A percentile compares a stretch with the other conserved stretches of the same genome.
Evolutionary conservation across 2,888 invertebrate genomes (phyloP).

Genomic region (Euplagia quadripunctaria): DNA sequence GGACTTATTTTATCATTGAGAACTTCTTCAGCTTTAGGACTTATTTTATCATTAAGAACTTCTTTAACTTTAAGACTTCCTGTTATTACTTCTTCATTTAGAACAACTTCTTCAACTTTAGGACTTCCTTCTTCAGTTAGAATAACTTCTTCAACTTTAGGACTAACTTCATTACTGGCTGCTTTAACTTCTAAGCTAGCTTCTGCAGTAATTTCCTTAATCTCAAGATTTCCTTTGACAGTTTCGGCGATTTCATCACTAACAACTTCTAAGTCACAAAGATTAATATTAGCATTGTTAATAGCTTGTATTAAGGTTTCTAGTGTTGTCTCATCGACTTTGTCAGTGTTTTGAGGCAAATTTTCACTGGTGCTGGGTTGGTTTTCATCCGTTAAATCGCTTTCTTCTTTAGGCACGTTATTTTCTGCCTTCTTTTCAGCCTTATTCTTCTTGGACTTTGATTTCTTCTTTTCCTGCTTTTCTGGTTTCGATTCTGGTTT

Average conservation of each 20-base stretch:
- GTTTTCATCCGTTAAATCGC: conserved; percentile 47
- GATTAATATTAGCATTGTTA: conserved; percentile 71
- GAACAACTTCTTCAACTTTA: too few relatives aligned
- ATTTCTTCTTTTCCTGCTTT: conserved; percentile 66
- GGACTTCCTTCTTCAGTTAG: background rate
- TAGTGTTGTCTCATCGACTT: conserved; percentile 70
- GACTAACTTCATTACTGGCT: background rate
- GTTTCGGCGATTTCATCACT: conserved; percentile 57
- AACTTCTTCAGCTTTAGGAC: conserved; percentile 44
- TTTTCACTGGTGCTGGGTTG: conserved; percentile 48
- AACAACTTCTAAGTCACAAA: conserved; percentile 68
- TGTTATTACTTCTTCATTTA: background rate
- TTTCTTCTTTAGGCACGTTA: conserved; percentile 54
- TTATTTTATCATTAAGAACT: background rate
- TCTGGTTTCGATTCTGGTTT: conserved; percentile 67
- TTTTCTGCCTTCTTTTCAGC: conserved; percentile 56
- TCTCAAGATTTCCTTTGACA: conserved; percentile 41
- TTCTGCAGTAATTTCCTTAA: conserved; percentile 33
- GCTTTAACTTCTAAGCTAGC: background rate
- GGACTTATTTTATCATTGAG: conserved; percentile 45
- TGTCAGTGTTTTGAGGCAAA: conserved; percentile 53
- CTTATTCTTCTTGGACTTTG: conserved; percentile 79
- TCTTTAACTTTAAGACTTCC: background rate
- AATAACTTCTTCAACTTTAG: conserved; percentile 1
- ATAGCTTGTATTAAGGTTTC: conserved; percentile 76